Percentiles rank a stretch among this genome's conserved stretches.
Conservation (phyloP, 2,797 vertebrate species). For the Arremon brunneinucha region DNA sequence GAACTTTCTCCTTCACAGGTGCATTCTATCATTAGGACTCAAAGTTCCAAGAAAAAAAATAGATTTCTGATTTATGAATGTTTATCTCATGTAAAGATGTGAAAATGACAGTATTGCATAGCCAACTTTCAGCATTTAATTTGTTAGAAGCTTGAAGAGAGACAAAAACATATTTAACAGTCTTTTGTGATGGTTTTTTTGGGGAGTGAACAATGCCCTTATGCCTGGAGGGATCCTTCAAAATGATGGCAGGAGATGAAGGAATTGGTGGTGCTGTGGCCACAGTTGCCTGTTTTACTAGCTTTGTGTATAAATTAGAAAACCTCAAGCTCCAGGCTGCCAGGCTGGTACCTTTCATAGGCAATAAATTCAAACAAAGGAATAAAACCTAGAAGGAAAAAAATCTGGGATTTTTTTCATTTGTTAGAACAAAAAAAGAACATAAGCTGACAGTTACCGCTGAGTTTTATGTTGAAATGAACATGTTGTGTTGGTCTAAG, state of each 20-base stretch:
- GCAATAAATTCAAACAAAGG: constrained; percentile 17
- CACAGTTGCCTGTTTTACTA: background rate
- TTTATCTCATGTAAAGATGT: background rate
- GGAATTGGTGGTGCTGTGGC: background rate
- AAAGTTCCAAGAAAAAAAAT: background rate
- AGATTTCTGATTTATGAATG: background rate
- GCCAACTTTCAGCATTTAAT: background rate
- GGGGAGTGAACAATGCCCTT: background rate
- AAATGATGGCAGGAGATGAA: constrained; percentile 1
- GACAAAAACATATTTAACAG: background rate
- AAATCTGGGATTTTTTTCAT: background rate
- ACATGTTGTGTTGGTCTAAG: background rate
- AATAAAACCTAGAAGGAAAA: background rate
- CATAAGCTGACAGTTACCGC: background rate
- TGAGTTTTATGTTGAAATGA: background rate
- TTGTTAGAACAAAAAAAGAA: background rate
- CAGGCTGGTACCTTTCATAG: constrained; percentile 4
- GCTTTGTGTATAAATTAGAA: constrained; percentile 36
- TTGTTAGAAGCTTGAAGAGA: background rate
- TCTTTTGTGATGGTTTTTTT: background rate
- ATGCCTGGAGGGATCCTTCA: constrained; percentile 25
- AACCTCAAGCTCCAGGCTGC: background rate
- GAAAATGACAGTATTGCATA: background rate
- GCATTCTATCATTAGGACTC: background rate
- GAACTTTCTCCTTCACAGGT: background rate